These are phyloP conservation scores for Megalonaias nervosa DNA, from an alignment of 1,140 invertebrate species.

Conservation along the genomic window DNA sequence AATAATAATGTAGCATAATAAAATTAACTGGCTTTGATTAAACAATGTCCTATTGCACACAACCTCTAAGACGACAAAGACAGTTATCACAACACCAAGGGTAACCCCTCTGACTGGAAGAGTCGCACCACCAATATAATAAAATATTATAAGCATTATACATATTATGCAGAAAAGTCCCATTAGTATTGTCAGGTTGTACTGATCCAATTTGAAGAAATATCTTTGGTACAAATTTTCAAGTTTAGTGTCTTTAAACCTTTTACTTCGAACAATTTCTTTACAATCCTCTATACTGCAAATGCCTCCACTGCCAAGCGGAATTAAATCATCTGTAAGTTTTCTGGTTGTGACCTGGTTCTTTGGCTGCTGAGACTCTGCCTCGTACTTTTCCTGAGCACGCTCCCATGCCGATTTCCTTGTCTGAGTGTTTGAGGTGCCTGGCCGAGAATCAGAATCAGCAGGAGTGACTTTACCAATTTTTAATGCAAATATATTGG, in stretches of 20 bases:
- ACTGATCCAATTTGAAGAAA: slow-evolving; percentile 93
- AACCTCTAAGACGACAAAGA: slow-evolving; percentile 79
- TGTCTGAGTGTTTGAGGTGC: slow-evolving; percentile 23
- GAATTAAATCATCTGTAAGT: slow-evolving; percentile 31
- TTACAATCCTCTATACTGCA: slow-evolving; percentile 27
- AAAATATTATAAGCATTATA: slow-evolving; percentile 74
- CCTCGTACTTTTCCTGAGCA: slow-evolving; percentile 54
- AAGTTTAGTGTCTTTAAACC: slow-evolving; percentile 70
- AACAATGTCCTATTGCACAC: slow-evolving; percentile 86
- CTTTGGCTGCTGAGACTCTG: slow-evolving; percentile 23
- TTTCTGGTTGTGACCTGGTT: slow-evolving; percentile 34
- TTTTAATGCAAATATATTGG: slow-evolving; percentile 17
- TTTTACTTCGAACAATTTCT: slow-evolving; percentile 56
- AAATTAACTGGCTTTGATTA: slow-evolving; percentile 88
- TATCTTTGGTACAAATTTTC: slow-evolving; percentile 93
- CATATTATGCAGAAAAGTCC: slow-evolving; percentile 82
- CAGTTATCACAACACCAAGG: slow-evolving; percentile 64
- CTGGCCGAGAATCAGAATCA: slow-evolving; percentile 9
- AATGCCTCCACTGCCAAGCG: slow-evolving; percentile 21
- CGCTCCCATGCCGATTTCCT: slow-evolving; percentile 63
- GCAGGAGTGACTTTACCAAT: slow-evolving; percentile 41
- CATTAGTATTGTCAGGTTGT: slow-evolving; percentile 88
- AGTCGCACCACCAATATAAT: slow-evolving; percentile 65
- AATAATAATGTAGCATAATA: slow-evolving; percentile 85
- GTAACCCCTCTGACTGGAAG: slow-evolving; percentile 58